Evolutionary conservation across 2,888 invertebrate genomes (phyloP).

Genomic region (Galerucella nymphaeae): DNA sequence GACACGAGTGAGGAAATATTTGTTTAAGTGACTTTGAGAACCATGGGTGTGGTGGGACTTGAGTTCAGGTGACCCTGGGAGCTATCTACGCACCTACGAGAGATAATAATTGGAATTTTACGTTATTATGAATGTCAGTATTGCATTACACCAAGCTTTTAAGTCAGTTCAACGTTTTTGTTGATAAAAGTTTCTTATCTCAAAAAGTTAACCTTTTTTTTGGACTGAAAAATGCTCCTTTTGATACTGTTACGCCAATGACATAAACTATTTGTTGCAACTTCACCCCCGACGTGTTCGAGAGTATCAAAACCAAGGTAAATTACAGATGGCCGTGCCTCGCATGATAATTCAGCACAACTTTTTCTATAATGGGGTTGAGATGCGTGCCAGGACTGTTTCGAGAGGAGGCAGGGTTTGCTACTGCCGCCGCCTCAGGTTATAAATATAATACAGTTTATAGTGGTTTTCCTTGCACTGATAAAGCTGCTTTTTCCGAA

Average conservation of each 20-base stretch:
- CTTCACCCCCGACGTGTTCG: constrained; percentile 24
- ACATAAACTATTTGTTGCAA: constrained; percentile 3
- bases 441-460: constrained; percentile 26
- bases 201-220: not conserved
- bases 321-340: constrained; percentile 50
- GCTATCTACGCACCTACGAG: no score
- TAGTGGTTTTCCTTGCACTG: constrained; percentile 18
- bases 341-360: constrained; percentile 52
- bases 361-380: constrained; percentile 51
- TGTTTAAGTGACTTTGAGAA: no score
- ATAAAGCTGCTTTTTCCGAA: constrained; percentile 22
- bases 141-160: no score
- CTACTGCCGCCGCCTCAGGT: constrained; percentile 19
- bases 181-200: not conserved
- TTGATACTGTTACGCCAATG: not conserved
- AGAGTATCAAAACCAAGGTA: constrained; percentile 38
- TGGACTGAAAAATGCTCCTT: not conserved
- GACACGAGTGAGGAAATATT: no score
- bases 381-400: constrained; percentile 8
- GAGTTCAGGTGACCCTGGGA: no score
- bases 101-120: no score
- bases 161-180: no score
- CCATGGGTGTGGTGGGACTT: no score
- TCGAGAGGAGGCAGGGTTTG: not conserved
- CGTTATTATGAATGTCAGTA: no score